Evolutionary conservation across 2,888 invertebrate species (phyloP), one percentile per base, ranked within the genome.

Genomic region (Drosophila nr. perissopoda): DNA sequence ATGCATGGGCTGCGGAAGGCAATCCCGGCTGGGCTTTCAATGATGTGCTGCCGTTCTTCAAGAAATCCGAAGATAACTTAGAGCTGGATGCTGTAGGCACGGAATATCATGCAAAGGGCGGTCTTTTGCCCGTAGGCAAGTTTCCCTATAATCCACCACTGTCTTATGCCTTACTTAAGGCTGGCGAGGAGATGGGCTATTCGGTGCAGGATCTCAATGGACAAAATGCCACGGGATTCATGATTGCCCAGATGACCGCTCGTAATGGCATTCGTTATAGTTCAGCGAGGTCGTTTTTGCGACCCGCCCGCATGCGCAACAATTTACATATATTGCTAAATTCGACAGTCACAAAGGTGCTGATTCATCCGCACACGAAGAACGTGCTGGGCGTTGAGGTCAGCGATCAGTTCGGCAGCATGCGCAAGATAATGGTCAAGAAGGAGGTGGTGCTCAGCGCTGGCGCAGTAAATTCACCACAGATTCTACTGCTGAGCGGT

Each of bases 401-500:
- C 2, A 92, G 91, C 70, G 93, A 93, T 84, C 92, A 94, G 60
- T 93, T 94, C 74, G 94, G 93, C 27, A 93, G 93, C 81, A 89
- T 92, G 51, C 93, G 96, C 83, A 94, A 95, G 2, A 96, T 96
- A 1, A 94, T 95, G 77, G 97, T 97, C 0, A 95, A 95, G 81
- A 97, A 97, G 91, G 98, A 98, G 92, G 95, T 99, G 0, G 96
- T 99, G 38, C 81, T 82, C 81, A 95, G 95, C 75, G 96, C 95
- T 11, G 98, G 99, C 0, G 97, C 99, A 16, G 97, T 99, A 1
- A 99, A 98, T 81, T 97, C 98, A 0, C 99, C 99, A 0, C 99
- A 99, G 92, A 94, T 99, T 54, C 95, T 99, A 18, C 94, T 99
- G 89, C 94, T 98, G 49, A 98, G 98, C 79, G 99, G 99, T 13